Base-by-base conservation (phyloP, 2,888 invertebrate species). In the Sericinus montela region DNA sequence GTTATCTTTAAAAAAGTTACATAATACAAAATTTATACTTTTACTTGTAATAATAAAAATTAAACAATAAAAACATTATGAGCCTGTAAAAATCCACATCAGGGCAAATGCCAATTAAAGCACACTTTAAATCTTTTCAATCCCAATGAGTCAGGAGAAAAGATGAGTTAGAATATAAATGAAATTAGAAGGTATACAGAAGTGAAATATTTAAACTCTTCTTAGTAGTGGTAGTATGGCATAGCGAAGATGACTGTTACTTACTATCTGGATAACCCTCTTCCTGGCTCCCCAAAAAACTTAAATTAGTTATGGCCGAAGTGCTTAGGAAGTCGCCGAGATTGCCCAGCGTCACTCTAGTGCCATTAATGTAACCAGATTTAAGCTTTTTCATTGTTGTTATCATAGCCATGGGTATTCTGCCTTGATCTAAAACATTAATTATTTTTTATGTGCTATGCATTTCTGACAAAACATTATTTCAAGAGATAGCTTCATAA, bases 281-380 rank as follows among this genome's bases (percentile, higher is more conserved):
- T 78, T 98, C 97, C 57, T 96, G 94, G 69, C 96, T 97, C 15
- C 97, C 97, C 60, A 99, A 88, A 74, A 98, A 99, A 79, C 98
- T 98, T 60, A 99, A 90, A 81, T 98, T 98, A 0, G 98, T 98
- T 39, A 99, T 96, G 55, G 98, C 99, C 1, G 99, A 99, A 0
- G 99, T 99, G 67, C 95, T 98, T 50, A 99, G 87, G 77, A 99
- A 99, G 60, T 99, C 98, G 56, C 94, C 94, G 25, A 99, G 86
- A 73, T 95, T 94, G n/a, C 99, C 98, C 52, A 99, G 87, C 49
- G 98, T 97, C 0, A 99, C 98, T 63, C 98, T 92, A 0, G 99
- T 98, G n/a, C 99, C 99, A 72, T 98, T 98, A 45, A 99, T 97
- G 74, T 99, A 99, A 8, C 99, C 99, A 52, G 98, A 98, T 79